Conservation (phyloP, 2,113 vertebrate species). For the Mixornis gularis region DNA sequence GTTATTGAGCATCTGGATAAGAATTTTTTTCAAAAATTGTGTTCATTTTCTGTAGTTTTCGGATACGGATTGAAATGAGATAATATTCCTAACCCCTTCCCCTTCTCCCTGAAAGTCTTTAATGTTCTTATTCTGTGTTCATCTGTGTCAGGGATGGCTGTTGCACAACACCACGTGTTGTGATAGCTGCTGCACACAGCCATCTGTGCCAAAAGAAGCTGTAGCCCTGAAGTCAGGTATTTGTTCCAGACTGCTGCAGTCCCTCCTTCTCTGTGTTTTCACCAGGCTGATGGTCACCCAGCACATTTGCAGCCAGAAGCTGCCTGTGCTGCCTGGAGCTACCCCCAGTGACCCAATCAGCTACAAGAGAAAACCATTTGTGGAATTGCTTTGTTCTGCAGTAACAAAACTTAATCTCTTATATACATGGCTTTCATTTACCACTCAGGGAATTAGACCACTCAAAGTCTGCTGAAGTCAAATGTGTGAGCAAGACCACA, state of each 20-base stretch:
- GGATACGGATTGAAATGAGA: background rate
- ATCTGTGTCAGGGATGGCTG: background rate
- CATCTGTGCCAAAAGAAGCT: background rate
- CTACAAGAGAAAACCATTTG: background rate
- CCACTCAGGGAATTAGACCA: background rate
- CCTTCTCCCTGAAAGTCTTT: background rate
- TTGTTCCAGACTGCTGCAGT: background rate
- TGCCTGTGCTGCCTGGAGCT: background rate
- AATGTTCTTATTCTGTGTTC: background rate
- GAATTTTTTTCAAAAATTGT: background rate
- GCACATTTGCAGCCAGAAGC: background rate
- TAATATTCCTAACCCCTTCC: background rate
- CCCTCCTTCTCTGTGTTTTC: background rate
- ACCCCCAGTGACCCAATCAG: background rate
- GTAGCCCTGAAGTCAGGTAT: background rate
- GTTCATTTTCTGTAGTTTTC: background rate
- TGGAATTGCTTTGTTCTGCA: slow-evolving; percentile 25
- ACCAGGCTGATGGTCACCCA: background rate
- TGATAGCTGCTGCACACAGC: background rate
- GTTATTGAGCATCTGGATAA: background rate
- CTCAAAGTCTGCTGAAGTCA: slow-evolving; percentile 15
- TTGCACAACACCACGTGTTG: background rate
- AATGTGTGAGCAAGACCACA: background rate
- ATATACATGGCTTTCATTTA: slow-evolving; percentile 1
- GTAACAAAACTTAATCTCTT: background rate